Base-by-base conservation (phyloP, 2,888 invertebrate species). In the Timema podura region DNA sequence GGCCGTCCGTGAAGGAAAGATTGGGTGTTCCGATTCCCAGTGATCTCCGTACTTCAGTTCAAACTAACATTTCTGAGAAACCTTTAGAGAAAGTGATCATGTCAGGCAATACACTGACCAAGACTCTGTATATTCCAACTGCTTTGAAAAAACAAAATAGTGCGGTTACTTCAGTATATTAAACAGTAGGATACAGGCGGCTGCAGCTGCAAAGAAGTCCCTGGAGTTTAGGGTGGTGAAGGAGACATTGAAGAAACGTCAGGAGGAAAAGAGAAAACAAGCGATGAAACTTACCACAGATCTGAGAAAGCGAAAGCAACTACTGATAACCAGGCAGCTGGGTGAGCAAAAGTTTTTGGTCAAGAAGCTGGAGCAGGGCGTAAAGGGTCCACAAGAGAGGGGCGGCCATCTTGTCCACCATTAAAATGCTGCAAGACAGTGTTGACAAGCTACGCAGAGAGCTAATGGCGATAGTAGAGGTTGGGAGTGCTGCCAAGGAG, bases 321-420 rank as follows among this genome's bases (percentile, higher is more conserved):
- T 91, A 74, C 80, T 97, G 72, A 81, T 97, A n/a, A 90, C 94
- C 74, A 94, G 92, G 73, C 94, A 96, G 79, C 83, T 97, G n/a
- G 88, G 90, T 48, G 93, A 96, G 77, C 94, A 96, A 82, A 91
- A 91, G 78, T 82, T 90, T 68, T 84, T 96, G 45, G 89, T 97
- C 71, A 90, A 92, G 75, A 88, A 91, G 73, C 85, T 95, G 47
- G 95, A 96, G 78, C 89, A 90, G 68, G 89, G 89, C 84, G 86
- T 85, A 72, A 85, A 87, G 0, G 82, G 87, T 9, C 90, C 89
- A n/a, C 87, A 90, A 7, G 93, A 95, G 77, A 89, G 91, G 67
- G 88, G n/a, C n/a, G n/a, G n/a, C n/a, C n/a, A n/a, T n/a, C n/a
- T n/a, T n/a, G n/a, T n/a, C n/a, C n/a, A n/a, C n/a, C n/a, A n/a